phyloP scores from a whole-genome alignment of 2,797 vertebrate genomes.

The Lemur catta region DNA sequence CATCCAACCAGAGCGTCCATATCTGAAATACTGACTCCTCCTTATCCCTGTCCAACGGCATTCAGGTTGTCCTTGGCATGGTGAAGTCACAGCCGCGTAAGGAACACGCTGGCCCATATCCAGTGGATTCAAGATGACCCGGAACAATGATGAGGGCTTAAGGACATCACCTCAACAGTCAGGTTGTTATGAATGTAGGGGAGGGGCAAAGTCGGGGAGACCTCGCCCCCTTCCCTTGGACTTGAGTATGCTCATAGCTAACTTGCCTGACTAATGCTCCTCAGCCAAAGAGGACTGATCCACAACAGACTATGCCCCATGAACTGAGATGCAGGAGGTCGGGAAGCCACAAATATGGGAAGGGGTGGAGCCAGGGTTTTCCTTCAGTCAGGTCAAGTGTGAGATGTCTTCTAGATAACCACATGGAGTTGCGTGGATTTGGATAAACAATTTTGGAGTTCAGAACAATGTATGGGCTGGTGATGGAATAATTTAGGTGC shows the following conservation, averaged over 20 bases:
- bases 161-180: neutral
- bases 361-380: neutral
- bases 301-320: no score
- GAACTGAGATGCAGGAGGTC: neutral
- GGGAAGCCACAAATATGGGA: neutral
- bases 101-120: rapidly evolving
- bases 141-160: neutral
- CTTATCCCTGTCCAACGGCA: neutral
- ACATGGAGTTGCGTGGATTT: neutral
- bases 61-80: neutral
- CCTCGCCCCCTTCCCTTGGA: neutral
- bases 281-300: neutral
- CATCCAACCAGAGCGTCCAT: neutral
- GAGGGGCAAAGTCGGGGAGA: neutral
- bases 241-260: neutral
- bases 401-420: neutral
- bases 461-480: neutral
- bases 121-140: neutral
- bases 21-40: neutral
- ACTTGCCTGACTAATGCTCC: neutral
- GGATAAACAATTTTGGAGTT: neutral
- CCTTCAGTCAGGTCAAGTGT: neutral
- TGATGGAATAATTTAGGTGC: neutral
- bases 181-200: neutral
- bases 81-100: neutral